These are phyloP conservation scores for Alcedo quadribrachys DNA, from an alignment of 2,797 vertebrate species.

Conservation along the genomic window DNA sequence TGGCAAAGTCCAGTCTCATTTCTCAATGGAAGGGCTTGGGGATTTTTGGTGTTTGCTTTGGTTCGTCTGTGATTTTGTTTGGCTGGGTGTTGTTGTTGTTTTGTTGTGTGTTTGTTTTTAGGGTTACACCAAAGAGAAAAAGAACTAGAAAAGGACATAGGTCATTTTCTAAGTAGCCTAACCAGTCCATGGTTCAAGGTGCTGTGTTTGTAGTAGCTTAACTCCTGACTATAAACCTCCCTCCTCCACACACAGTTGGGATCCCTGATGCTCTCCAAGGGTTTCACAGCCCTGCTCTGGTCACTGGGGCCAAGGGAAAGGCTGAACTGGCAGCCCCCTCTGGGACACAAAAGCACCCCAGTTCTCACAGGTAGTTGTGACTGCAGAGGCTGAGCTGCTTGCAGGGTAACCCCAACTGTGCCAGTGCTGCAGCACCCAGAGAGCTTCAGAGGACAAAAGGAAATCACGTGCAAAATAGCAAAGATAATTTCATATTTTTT, in stretches of 20 bases:
- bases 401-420: neutral
- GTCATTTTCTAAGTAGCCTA: neutral
- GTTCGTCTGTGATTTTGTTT: no score
- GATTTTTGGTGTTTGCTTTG: no score
- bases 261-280: neutral
- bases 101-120: neutral
- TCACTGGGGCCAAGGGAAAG: neutral
- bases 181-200: neutral
- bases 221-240: neutral
- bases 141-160: neutral
- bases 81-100: no score
- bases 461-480: constrained; percentile 17
- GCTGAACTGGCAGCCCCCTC: neutral
- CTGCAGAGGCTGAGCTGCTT: neutral
- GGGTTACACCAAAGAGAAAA: neutral
- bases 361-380: neutral
- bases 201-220: neutral
- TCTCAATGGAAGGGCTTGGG: neutral
- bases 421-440: neutral
- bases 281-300: neutral
- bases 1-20: neutral
- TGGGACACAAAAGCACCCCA: neutral
- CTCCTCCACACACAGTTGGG: neutral
- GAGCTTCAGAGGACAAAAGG: constrained; percentile 27
- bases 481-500: neutral